Base-by-base conservation (phyloP, 1,140 invertebrate species). In the Maniola jurtina region DNA sequence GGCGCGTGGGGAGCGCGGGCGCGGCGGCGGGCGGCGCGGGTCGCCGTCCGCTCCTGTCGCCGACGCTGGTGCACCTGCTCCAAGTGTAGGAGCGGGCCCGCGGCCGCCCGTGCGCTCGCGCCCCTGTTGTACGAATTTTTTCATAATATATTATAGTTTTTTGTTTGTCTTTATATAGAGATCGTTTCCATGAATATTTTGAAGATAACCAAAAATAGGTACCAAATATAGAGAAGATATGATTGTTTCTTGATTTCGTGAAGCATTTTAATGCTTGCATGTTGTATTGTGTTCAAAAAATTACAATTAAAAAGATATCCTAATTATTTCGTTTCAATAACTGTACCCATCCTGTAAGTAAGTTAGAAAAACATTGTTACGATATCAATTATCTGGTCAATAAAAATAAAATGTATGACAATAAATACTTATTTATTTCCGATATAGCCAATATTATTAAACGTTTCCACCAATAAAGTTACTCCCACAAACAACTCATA, bases 281-380 rank as follows among this genome's bases (percentile, higher is more conserved):
- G 90, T 91, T 88, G 87, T 91, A 91, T 91, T 92, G 91, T 92
- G 88, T 92, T 92, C 89, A 91, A 86, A 90, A 88, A 88, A 83
- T 87, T 84, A 85, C 77, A 73, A 89, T 87, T 83, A 88, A 89
- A 90, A 89, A 88, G 77, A 89, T 85, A 85, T 84, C 77, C 79
- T 82, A 66, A 77, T 76, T 58, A 60, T 73, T 68, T 82, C 64
- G 68, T 79, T 79, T 80, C 61, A 69, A 69, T 69, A 61, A 66
- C 58, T 74, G 47, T 57, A 68, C 67, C 63, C 71, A 63, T 48
- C 60, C 61, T 14, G 45, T 60, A 64, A 55, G 62, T 68, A 68
- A 64, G 56, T 61, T 67, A 68, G 66, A 60, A 25, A 54, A 61
- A 69, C 50, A 69, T 64, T 69, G 67, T 69, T 69, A 69, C 67